phyloP scores from a whole-genome alignment of 2,888 invertebrate species.

The Acholoe squamosa region DNA sequence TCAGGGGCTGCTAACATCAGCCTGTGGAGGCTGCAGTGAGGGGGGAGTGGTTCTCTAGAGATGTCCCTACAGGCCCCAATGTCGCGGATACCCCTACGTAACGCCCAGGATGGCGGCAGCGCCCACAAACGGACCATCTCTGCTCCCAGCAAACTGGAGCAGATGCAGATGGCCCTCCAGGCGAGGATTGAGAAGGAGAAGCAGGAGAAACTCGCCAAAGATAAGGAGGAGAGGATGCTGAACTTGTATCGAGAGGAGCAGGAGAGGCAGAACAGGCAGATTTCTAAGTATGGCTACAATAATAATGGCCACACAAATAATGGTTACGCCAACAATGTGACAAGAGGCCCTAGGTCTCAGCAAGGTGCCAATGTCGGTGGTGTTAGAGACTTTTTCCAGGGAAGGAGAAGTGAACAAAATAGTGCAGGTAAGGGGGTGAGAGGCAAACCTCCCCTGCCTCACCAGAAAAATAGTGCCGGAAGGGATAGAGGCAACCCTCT shows the following conservation, averaged over 20 bases:
- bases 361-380: constrained; percentile 58
- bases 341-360: background rate
- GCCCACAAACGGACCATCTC: constrained; percentile 55
- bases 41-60: background rate
- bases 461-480: constrained; percentile 71
- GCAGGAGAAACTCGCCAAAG: constrained; percentile 75
- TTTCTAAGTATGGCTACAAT: constrained; percentile 44
- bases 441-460: constrained; percentile 49
- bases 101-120: background rate
- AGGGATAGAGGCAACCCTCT: constrained; percentile 75
- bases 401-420: constrained; percentile 68
- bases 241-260: background rate
- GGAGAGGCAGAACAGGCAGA: constrained; percentile 36
- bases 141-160: constrained; percentile 74
- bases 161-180: constrained; percentile 77
- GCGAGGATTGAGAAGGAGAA: constrained; percentile 76
- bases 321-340: background rate
- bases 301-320: background rate
- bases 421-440: constrained; percentile 1
- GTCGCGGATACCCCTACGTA: constrained; percentile 52
- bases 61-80: constrained; percentile 43
- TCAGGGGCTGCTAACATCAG: background rate
- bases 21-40: background rate
- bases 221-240: constrained; percentile 73
- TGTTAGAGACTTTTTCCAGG: constrained; percentile 74